phyloP scores from a whole-genome alignment of 1,140 invertebrate species.

The Aricia agestis region DNA sequence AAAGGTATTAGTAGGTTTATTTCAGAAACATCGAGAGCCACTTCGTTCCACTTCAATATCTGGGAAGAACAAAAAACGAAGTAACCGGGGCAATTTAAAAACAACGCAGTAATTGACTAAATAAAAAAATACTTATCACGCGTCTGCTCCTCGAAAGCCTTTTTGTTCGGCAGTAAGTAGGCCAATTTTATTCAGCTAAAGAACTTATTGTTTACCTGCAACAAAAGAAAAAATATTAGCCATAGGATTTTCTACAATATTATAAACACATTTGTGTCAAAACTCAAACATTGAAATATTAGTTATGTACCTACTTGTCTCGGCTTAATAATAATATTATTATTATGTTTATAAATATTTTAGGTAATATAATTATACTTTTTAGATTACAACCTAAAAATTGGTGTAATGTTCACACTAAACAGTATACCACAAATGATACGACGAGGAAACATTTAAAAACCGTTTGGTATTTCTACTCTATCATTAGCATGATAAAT shows the following conservation, averaged over 20 bases:
- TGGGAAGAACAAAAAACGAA: background rate
- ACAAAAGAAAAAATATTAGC: slow-evolving; percentile 1
- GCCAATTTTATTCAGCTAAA: background rate
- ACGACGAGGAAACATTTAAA: no score
- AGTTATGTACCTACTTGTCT: no score
- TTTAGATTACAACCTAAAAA: no score
- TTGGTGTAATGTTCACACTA: no score
- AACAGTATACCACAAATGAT: no score
- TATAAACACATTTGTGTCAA: no score
- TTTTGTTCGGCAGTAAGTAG: background rate
- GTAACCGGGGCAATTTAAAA: background rate
- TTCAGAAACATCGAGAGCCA: background rate
- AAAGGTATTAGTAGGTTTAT: background rate
- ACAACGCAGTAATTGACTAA: background rate
- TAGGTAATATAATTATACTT: no score
- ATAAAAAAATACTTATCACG: background rate
- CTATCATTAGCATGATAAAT: no score
- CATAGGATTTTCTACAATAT: background rate
- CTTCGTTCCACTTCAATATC: background rate
- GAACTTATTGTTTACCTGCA: background rate
- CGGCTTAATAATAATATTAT: no score
- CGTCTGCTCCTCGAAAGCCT: background rate
- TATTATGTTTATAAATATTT: no score
- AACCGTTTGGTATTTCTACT: no score
- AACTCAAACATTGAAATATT: no score